Conservation (phyloP, 1,140 invertebrate species). For the Phymastichus coffea region DNA sequence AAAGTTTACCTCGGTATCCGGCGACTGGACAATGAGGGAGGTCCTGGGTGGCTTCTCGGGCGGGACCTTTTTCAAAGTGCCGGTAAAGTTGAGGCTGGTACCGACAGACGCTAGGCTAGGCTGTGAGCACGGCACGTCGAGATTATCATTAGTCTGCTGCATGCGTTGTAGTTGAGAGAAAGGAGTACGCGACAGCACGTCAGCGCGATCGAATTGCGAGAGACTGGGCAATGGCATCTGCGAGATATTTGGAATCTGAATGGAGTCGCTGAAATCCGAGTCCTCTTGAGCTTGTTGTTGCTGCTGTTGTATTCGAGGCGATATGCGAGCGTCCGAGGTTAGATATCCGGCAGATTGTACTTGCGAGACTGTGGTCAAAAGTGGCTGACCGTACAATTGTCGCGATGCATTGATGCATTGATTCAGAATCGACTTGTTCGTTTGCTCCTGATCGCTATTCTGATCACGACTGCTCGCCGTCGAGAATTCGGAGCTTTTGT, state of each 20-base stretch:
- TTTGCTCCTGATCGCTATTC: constrained; percentile 16
- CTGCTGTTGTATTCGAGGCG: constrained; percentile 43
- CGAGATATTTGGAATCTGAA: constrained; percentile 47
- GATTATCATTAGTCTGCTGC: constrained; percentile 41
- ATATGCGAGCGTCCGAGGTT: constrained; percentile 41
- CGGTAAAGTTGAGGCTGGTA: constrained; percentile 39
- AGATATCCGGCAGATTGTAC: constrained; percentile 37
- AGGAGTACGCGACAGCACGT: constrained; percentile 35
- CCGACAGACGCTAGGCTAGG: constrained; percentile 27
- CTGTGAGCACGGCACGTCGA: constrained; percentile 35
- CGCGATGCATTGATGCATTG: constrained; percentile 17
- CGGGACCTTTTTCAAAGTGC: constrained; percentile 53
- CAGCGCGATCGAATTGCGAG: constrained; percentile 47
- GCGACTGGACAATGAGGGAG: constrained; percentile 51
- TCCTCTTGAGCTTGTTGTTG: constrained; percentile 32
- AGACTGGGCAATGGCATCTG: constrained; percentile 48
- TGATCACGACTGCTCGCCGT: not conserved
- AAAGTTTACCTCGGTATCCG: constrained; percentile 54
- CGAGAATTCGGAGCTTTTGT: constrained; percentile 33
- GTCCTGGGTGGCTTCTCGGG: constrained; percentile 56
- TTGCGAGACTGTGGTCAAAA: constrained; percentile 33
- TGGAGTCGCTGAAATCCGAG: constrained; percentile 35
- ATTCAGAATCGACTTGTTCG: constrained; percentile 14
- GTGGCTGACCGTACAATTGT: constrained; percentile 42
- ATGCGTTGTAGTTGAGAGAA: constrained; percentile 46